Conservation (phyloP, 2,888 invertebrate genomes). For the Zelleria hepariella region DNA sequence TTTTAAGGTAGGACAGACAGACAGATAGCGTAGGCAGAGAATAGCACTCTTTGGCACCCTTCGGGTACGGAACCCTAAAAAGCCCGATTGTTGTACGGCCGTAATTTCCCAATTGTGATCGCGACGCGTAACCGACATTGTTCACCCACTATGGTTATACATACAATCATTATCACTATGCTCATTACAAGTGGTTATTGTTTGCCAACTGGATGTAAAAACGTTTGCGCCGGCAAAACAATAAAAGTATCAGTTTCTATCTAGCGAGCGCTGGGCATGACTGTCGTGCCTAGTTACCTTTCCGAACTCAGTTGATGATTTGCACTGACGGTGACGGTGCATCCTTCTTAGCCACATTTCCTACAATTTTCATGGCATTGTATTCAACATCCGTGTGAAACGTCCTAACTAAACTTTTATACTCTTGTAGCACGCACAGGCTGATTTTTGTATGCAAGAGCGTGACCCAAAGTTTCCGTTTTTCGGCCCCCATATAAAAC, state of each 20-base stretch:
- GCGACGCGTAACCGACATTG: constrained; percentile 20
- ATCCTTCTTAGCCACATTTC: background rate
- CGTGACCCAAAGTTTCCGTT: constrained; percentile 56
- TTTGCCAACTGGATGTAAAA: background rate
- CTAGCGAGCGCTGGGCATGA: too few species aligned
- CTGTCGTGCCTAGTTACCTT: too few species aligned
- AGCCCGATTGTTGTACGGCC: constrained; percentile 20
- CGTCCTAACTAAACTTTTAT: background rate
- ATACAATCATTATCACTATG: constrained; percentile 6
- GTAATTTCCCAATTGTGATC: constrained; percentile 25
- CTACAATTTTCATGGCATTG: background rate
- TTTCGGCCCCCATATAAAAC: constrained; percentile 51
- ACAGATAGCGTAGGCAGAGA: too few species aligned
- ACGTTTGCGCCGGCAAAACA: background rate
- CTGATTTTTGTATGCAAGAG: constrained; percentile 46
- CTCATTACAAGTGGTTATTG: constrained; percentile 1
- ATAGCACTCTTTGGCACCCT: too few species aligned
- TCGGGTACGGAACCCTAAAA: constrained; percentile 17
- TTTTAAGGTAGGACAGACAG: too few species aligned
- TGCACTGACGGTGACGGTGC: too few species aligned
- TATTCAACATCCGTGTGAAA: background rate
- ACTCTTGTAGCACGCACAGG: constrained; percentile 9
- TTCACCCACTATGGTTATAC: constrained; percentile 3
- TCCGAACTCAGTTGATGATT: too few species aligned
- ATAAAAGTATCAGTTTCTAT: background rate